Evolutionary conservation across 2,113 vertebrate genomes (phyloP).

Genomic region (Cnemophilus loriae): DNA sequence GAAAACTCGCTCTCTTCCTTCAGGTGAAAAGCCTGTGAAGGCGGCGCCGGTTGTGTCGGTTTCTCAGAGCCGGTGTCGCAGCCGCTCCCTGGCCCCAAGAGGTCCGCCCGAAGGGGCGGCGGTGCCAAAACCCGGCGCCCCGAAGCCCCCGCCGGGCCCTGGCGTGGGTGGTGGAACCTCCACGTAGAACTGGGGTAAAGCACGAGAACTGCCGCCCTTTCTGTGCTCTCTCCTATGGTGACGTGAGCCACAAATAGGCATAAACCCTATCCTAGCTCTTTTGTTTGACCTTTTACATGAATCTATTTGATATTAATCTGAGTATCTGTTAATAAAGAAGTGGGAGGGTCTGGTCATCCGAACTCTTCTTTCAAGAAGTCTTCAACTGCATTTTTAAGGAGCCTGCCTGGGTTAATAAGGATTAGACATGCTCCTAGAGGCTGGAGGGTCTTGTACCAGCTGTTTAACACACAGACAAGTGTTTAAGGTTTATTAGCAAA

Average conservation of each 20-base stretch:
- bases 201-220: background rate
- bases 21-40: background rate
- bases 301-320: background rate
- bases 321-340: background rate
- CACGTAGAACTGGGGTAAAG: background rate
- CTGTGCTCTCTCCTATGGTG: background rate
- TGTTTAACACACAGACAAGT: background rate
- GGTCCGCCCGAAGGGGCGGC: too few species aligned
- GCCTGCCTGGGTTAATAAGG: background rate
- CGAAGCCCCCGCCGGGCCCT: background rate
- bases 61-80: background rate
- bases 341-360: background rate
- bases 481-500: background rate
- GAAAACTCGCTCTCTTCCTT: background rate
- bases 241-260: background rate
- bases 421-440: background rate
- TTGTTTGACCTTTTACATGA: background rate
- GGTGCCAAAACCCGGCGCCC: too few species aligned
- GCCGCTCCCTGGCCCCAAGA: background rate
- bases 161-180: background rate
- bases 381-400: background rate
- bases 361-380: background rate
- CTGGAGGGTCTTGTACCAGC: background rate
- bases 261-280: background rate
- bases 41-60: background rate